These are phyloP conservation scores for Origma solitaria DNA, from an alignment of 2,113 vertebrate genomes.

Conservation along the genomic window DNA sequence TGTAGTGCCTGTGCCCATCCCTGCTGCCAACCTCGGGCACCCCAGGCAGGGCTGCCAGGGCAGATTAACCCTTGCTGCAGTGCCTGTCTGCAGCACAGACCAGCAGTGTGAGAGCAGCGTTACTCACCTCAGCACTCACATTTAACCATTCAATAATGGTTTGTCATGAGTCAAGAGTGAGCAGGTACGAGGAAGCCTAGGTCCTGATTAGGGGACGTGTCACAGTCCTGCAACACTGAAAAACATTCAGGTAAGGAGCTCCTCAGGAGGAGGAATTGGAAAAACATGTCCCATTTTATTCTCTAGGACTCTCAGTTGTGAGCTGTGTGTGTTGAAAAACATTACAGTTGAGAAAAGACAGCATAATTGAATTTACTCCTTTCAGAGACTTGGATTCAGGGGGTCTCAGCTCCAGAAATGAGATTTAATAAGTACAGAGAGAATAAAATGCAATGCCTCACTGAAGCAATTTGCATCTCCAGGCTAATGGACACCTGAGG, in stretches of 20 bases:
- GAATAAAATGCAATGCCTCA: background rate
- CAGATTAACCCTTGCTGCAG: background rate
- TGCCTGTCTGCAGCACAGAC: background rate
- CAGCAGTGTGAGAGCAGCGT: accelerated
- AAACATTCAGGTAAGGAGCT: background rate
- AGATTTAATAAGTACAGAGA: background rate
- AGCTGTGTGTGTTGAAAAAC: background rate
- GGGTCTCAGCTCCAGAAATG: background rate
- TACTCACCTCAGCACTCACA: no score
- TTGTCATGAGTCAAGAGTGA: background rate
- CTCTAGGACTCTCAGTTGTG: background rate
- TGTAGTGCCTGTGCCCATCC: background rate
- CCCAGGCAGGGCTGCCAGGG: background rate
- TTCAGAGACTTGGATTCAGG: background rate
- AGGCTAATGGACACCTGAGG: background rate
- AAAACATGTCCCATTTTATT: background rate
- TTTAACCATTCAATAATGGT: accelerated
- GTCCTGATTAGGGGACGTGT: background rate
- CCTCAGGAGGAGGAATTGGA: background rate
- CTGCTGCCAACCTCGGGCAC: background rate
- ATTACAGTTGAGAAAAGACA: background rate
- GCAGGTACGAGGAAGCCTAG: background rate
- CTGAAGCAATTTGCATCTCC: background rate
- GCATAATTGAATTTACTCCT: background rate
- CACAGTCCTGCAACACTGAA: background rate